Conservation (phyloP, 30 jellyfish, hydroid and myxozoan genomes). For the Aurelia sp. region DNA sequence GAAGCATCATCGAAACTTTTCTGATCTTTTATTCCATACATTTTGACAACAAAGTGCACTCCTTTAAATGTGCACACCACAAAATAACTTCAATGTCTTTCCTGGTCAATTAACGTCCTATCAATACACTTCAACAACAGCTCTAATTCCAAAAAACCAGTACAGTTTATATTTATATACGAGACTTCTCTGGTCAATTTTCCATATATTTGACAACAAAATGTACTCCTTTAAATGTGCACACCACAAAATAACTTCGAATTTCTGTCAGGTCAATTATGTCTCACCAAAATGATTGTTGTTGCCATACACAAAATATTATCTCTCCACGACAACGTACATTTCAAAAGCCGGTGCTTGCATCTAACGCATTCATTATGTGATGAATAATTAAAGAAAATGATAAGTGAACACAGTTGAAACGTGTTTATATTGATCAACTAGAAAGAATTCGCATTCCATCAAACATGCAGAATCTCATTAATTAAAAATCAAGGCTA, state of each 20-base stretch:
- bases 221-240: no score
- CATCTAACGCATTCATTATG: slow-evolving; percentile 3
- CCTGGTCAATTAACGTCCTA: no score
- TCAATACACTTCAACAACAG: no score
- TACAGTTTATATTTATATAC: no score
- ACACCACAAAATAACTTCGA: no score
- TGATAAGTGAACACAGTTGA: slow-evolving; percentile 59
- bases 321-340: slow-evolving; percentile 12
- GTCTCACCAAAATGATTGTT: neutral
- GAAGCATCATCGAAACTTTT: no score
- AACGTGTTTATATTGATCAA: slow-evolving; percentile 15
- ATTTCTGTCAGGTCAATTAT: no score
- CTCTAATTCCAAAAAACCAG: no score
- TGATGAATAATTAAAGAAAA: slow-evolving; percentile 32
- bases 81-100: no score
- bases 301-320: neutral
- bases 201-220: neutral
- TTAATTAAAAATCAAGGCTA: slow-evolving; percentile 18
- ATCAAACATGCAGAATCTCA: slow-evolving; percentile 7
- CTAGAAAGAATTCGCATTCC: slow-evolving; percentile 34
- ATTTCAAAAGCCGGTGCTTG: slow-evolving; percentile 21
- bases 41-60: neutral
- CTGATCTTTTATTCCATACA: no score
- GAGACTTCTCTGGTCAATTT: no score
- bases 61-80: no score